Conservation (phyloP, 2,888 invertebrate species). For the Athalia rosae region DNA sequence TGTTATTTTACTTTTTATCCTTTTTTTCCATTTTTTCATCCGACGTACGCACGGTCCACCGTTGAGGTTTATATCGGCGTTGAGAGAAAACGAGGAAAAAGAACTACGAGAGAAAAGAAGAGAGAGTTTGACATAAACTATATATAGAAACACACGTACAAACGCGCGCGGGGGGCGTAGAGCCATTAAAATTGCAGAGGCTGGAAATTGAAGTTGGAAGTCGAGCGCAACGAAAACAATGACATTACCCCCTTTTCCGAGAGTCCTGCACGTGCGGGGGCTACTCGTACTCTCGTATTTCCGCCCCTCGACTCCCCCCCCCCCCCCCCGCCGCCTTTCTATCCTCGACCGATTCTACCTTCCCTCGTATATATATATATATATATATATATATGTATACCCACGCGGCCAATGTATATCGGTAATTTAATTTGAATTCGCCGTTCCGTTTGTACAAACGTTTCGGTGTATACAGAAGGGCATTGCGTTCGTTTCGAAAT, state of each 20-base stretch:
- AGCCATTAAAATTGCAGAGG: constrained; percentile 46
- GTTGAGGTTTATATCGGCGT: no score
- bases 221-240: constrained; percentile 48
- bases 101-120: background rate
- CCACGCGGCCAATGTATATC: constrained; percentile 17
- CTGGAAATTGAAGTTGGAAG: constrained; percentile 47
- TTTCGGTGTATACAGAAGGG: constrained; percentile 11
- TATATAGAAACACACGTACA: background rate
- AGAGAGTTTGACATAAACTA: background rate
- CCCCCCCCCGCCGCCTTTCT: background rate
- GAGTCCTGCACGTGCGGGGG: no score
- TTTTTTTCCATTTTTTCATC: no score
- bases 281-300: no score
- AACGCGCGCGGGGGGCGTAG: constrained; percentile 19
- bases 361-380: background rate
- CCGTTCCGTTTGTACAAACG: constrained; percentile 42
- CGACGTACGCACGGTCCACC: no score
- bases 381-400: no score
- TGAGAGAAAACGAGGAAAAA: background rate
- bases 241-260: constrained; percentile 34
- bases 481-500: constrained; percentile 51
- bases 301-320: background rate
- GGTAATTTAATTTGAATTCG: constrained; percentile 44
- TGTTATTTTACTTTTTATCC: no score
- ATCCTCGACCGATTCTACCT: background rate